Conservation (phyloP, 2,888 invertebrate species). For the Lasius platythorax region DNA sequence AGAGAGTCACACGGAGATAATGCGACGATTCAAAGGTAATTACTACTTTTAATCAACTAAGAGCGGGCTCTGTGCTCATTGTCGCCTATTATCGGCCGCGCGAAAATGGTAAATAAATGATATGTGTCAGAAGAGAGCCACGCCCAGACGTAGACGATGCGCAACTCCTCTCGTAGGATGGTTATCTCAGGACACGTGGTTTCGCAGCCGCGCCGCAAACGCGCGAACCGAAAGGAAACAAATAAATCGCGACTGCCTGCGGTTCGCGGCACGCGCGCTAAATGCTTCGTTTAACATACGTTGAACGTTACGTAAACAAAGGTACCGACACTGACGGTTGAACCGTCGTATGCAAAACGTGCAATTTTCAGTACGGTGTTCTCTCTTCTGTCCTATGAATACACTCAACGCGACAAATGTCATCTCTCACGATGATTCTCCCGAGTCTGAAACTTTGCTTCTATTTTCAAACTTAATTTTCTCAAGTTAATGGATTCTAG, state of each 20-base stretch:
- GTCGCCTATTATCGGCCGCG: slow-evolving; percentile 44
- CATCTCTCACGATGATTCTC: no score
- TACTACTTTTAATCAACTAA: slow-evolving; percentile 7
- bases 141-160: slow-evolving; percentile 59
- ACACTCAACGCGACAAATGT: neutral
- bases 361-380: neutral
- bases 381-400: neutral
- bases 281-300: slow-evolving; percentile 43
- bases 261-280: slow-evolving; percentile 32
- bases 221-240: slow-evolving; percentile 45
- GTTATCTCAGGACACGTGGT: slow-evolving; percentile 34
- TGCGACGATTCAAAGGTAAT: neutral
- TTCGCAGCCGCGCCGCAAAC: slow-evolving; percentile 21
- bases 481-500: no score
- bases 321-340: neutral
- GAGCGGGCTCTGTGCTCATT: neutral
- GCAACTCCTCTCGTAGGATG: slow-evolving; percentile 51
- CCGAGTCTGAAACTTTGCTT: no score
- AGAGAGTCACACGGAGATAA: neutral
- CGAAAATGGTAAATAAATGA: slow-evolving; percentile 59
- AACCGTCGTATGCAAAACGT: neutral
- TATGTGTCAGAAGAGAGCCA: slow-evolving; percentile 57
- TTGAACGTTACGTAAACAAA: slow-evolving; percentile 18
- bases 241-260: slow-evolving; percentile 29
- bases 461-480: no score